phyloP scores from a whole-genome alignment of 2,888 invertebrate species.

The Drosophila ezoana region DNA sequence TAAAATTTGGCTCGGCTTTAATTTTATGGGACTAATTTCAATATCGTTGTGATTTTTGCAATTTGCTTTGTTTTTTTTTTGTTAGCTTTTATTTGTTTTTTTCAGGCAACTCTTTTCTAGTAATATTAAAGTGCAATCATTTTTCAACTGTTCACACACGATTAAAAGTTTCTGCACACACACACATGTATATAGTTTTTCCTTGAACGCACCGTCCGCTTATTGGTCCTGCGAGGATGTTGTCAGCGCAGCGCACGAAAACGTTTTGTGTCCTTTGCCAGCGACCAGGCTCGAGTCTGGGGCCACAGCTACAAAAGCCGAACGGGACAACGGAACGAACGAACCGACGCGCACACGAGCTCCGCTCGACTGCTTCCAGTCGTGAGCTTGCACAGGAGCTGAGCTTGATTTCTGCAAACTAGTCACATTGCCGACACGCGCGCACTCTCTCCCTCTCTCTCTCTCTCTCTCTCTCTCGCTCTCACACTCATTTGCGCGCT shows the following conservation, averaged over 20 bases:
- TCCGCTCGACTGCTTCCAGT: constrained; percentile 39
- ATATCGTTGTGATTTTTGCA: constrained; percentile 16
- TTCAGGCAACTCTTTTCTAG: constrained; percentile 24
- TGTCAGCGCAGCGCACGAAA: constrained; percentile 81
- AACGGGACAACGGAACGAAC: constrained; percentile 2
- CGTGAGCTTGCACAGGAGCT: constrained; percentile 31
- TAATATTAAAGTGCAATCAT: constrained; percentile 69
- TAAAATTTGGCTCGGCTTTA: constrained; percentile 71
- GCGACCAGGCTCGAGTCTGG: constrained; percentile 46
- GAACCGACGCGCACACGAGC: constrained; percentile 36
- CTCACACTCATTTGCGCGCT: not conserved
- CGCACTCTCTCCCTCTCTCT: not conserved
- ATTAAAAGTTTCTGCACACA: constrained; percentile 69
- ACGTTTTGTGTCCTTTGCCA: constrained; percentile 68
- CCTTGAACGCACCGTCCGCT: constrained; percentile 72
- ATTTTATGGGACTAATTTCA: constrained; percentile 33
- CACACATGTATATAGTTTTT: constrained; percentile 39
- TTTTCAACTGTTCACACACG: constrained; percentile 69
- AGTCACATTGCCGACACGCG: constrained; percentile 13
- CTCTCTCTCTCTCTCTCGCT: not conserved
- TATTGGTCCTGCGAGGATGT: constrained; percentile 74
- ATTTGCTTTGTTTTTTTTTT: constrained; percentile 20
- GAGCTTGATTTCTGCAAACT: constrained; percentile 8
- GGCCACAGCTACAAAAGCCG: constrained; percentile 45
- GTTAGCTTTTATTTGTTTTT: constrained; percentile 8